Conservation (phyloP, 2,888 invertebrate species). For the Spodoptera littoralis region DNA sequence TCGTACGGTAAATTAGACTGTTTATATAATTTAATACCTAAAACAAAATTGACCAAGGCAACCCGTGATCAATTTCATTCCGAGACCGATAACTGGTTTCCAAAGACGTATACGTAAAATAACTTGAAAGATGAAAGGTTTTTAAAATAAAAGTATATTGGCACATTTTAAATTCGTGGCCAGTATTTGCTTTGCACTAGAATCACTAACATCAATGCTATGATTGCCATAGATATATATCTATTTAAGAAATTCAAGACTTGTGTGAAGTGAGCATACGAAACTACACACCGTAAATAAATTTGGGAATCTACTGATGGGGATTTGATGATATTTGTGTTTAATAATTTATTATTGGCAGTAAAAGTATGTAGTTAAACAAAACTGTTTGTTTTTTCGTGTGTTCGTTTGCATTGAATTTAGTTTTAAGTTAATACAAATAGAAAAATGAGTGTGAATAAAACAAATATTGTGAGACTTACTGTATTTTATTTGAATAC, state of each 20-base stretch:
- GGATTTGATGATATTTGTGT: neutral
- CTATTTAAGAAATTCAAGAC: slow-evolving; percentile 28
- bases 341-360: slow-evolving; percentile 21
- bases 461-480: slow-evolving; percentile 53
- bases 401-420: slow-evolving; percentile 32
- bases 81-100: slow-evolving; percentile 3
- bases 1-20: slow-evolving; percentile 6
- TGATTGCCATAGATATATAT: slow-evolving; percentile 63
- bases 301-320: slow-evolving; percentile 8
- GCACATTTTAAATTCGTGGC: slow-evolving; percentile 36
- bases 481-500: slow-evolving; percentile 69
- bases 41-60: neutral
- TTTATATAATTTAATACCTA: neutral
- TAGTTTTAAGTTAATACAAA: slow-evolving; percentile 45
- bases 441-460: slow-evolving; percentile 59
- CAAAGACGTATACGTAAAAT: neutral
- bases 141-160: slow-evolving; percentile 14
- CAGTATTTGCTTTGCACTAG: slow-evolving; percentile 53
- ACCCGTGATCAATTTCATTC: slow-evolving; percentile 7
- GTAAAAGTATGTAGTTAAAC: slow-evolving; percentile 28
- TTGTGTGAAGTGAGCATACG: slow-evolving; percentile 19
- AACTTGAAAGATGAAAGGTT: slow-evolving; percentile 13
- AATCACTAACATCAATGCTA: slow-evolving; percentile 55
- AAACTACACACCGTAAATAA: slow-evolving; percentile 9
- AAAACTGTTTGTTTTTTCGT: slow-evolving; percentile 25